A percentile compares a stretch with the other conserved stretches of the same genome.
These are phyloP conservation scores for Murina feae DNA, from an alignment of 2,113 vertebrate species.

Conservation along the genomic window DNA sequence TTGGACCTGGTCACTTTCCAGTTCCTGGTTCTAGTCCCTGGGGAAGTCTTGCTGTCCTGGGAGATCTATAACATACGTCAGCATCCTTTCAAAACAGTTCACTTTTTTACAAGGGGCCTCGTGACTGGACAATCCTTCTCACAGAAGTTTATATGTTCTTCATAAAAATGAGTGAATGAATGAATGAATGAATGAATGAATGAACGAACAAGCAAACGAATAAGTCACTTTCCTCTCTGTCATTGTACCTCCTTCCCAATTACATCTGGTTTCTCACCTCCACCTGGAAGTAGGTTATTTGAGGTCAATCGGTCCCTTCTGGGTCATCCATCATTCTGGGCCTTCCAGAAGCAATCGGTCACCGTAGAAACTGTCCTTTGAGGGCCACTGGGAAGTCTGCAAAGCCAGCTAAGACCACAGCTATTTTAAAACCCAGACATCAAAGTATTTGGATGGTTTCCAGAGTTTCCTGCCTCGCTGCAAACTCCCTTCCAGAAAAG, in stretches of 20 bases:
- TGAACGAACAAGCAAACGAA: neutral
- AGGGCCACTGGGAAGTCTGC: conserved; percentile 31
- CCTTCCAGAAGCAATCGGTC: neutral
- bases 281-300: neutral
- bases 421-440: conserved; percentile 48
- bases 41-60: neutral
- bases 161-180: no score
- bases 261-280: neutral
- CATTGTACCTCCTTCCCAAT: neutral
- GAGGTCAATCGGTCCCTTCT: neutral
- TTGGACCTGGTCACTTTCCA: neutral
- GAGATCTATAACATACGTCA: neutral
- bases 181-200: no score
- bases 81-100: neutral
- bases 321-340: neutral
- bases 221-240: neutral
- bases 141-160: no score
- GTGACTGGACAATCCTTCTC: no score
- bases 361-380: conserved; percentile 32
- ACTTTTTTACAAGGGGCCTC: neutral
- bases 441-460: conserved; percentile 40
- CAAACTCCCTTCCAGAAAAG: conserved; percentile 1
- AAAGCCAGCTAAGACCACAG: neutral
- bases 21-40: no score
- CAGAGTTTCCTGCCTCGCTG: conserved; percentile 47